phyloP scores from a whole-genome alignment of 2,888 invertebrate species.

The Amorpha juglandis region DNA sequence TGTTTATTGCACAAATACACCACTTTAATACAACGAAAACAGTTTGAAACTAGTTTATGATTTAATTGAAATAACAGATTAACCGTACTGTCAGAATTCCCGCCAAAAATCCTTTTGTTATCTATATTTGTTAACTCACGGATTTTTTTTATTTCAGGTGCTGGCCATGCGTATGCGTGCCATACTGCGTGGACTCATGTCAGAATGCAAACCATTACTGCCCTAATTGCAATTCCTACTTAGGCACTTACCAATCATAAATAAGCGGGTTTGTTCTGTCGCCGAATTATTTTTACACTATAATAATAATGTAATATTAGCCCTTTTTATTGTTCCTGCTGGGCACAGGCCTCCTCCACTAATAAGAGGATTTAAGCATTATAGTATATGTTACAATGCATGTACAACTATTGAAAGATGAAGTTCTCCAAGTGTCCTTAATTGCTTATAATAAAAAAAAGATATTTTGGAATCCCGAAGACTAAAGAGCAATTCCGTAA shows the following conservation, averaged over 20 bases:
- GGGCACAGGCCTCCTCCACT: too few relatives aligned
- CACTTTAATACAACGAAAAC: too few relatives aligned
- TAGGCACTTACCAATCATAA: slow-evolving; percentile 71
- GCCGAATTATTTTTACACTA: neutral
- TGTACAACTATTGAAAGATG: neutral
- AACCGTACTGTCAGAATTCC: too few relatives aligned
- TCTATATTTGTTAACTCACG: neutral
- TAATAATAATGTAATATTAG: too few relatives aligned
- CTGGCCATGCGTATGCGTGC: slow-evolving; percentile 84
- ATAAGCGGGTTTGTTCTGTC: neutral
- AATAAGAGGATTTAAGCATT: too few relatives aligned
- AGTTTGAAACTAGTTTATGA: too few relatives aligned
- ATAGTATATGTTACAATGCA: too few relatives aligned
- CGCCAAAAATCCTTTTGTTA: too few relatives aligned
- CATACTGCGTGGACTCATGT: slow-evolving; percentile 84
- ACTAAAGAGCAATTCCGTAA: neutral
- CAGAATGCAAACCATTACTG: slow-evolving; percentile 84
- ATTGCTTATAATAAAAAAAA: neutral
- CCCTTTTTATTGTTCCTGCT: too few relatives aligned
- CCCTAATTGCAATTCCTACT: slow-evolving; percentile 80
- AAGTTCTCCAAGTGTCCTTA: neutral
- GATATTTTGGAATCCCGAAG: neutral
- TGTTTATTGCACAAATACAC: too few relatives aligned
- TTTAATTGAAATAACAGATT: too few relatives aligned
- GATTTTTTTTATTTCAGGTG: slow-evolving; percentile 55